A percentile compares a stretch with the other conserved stretches of the same genome.
phyloP scores from a whole-genome alignment of 2,113 vertebrate genomes.

The Xiphophorus maculatus region DNA sequence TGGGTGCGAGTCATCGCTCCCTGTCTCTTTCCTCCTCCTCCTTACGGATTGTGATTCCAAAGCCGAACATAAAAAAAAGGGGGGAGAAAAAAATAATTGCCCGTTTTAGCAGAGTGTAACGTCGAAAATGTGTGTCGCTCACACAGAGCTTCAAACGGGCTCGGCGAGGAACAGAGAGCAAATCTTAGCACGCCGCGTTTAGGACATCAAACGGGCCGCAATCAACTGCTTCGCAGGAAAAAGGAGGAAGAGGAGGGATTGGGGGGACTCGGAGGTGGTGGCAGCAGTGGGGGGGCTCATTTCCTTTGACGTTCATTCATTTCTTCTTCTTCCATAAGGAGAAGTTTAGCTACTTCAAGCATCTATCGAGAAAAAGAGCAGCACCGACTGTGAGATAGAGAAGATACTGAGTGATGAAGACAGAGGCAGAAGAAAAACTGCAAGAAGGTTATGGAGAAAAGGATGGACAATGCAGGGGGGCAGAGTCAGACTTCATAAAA shows the following conservation, averaged over 20 bases:
- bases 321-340: slow-evolving; percentile 59
- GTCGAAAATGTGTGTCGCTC: slow-evolving; percentile 78
- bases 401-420: slow-evolving; percentile 17
- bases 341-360: slow-evolving; percentile 66
- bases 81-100: slow-evolving; percentile 77
- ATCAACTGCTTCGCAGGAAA: slow-evolving; percentile 75
- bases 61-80: slow-evolving; percentile 66
- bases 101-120: slow-evolving; percentile 80
- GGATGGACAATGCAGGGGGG: background rate
- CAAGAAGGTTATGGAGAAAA: slow-evolving; percentile 10
- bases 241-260: slow-evolving; percentile 25
- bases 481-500: slow-evolving; percentile 22
- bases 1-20: slow-evolving; percentile 76
- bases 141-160: slow-evolving; percentile 77
- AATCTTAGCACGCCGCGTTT: slow-evolving; percentile 81
- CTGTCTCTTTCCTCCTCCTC: slow-evolving; percentile 61
- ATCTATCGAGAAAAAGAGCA: slow-evolving; percentile 38
- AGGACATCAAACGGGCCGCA: slow-evolving; percentile 82
- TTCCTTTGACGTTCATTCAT: slow-evolving; percentile 71
- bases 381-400: slow-evolving; percentile 20
- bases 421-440: slow-evolving; percentile 17
- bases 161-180: slow-evolving; percentile 76
- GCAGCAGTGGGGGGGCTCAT: slow-evolving; percentile 52
- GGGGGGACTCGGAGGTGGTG: slow-evolving; percentile 53
- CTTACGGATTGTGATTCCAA: slow-evolving; percentile 59